A percentile compares a stretch with the other conserved stretches of the same genome.
phyloP scores from a whole-genome alignment of 30 jellyfish, hydroid and myxozoan species.

The Sanderia malayensis region DNA sequence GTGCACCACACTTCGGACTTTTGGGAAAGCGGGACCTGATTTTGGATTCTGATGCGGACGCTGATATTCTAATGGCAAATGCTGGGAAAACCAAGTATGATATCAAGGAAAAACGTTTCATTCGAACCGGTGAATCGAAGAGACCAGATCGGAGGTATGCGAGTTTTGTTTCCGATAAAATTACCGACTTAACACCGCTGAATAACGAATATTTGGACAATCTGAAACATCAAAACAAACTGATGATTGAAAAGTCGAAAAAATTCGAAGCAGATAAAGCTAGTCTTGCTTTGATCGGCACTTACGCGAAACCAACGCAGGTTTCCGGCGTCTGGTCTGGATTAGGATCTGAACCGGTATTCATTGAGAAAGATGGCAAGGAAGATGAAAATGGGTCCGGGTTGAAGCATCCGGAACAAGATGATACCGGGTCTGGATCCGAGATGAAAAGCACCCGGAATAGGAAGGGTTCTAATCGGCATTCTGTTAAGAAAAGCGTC shows the following conservation, averaged over 20 bases:
- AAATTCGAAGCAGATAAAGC: not conserved
- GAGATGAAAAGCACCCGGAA: not conserved
- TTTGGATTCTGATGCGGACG: constrained; percentile 70
- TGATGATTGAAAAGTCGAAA: not conserved
- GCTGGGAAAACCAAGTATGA: constrained; percentile 53
- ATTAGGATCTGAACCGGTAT: constrained; percentile 86
- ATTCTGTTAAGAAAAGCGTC: no score
- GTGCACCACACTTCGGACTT: not conserved
- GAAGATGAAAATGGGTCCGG: constrained; percentile 59
- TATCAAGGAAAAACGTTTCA: not conserved
- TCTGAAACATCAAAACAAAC: not conserved
- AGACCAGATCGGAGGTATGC: not conserved
- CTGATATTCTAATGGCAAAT: constrained; percentile 63
- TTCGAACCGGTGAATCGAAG: constrained; percentile 13
- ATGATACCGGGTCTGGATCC: constrained; percentile 4
- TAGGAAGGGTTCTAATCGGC: not conserved
- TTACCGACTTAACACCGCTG: constrained; percentile 36
- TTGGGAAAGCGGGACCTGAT: constrained; percentile 45
- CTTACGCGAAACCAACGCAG: constrained; percentile 47
- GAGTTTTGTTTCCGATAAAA: constrained; percentile 11
- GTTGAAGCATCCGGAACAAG: constrained; percentile 13
- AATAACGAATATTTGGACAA: constrained; percentile 47
- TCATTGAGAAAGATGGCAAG: constrained; percentile 45
- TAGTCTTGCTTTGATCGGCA: constrained; percentile 20
- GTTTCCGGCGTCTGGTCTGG: constrained; percentile 94